Base-by-base conservation (phyloP, 2,888 invertebrate genomes). In the Drosophila lutescens region DNA sequence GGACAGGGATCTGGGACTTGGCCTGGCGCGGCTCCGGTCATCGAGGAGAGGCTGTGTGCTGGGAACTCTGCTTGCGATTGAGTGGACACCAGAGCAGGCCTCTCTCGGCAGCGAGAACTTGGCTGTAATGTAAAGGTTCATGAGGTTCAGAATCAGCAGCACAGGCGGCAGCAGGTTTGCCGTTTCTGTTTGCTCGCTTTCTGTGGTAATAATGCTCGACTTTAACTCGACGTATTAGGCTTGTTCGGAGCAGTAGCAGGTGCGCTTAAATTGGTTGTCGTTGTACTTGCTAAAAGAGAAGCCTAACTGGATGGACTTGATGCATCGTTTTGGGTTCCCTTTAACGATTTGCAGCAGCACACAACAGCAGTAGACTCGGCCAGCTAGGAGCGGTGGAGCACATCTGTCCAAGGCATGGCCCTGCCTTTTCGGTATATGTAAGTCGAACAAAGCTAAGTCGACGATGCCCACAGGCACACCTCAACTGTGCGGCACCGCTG, bases 301-400 rank as follows among this genome's bases (percentile, higher is more conserved):
- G 67, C 56, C 51, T 60, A 44, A 69, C 59, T 86, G 80, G 86
- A 86, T 84, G 81, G 81, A 87, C 74, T 84, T 84, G 88, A 86
- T 85, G 88, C 84, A 84, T 86, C 88, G 85, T 86, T 84, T 60
- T 88, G 43, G 73, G 90, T 80, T 89, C 89, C 89, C 89, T 88
- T 89, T 87, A 86, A 89, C 90, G 89, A 89, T 88, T 89, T 78
- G 74, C 65, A 53, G 88, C 58, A 65, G 56, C 46, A 65, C 54
- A 26, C 26, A 26, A 26, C 26, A 73, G 68, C 65, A 57, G 61
- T 61, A 69, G 61, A 61, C 63, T 54, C 56, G 46, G 57, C 72
- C 72, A 62, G 66, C 50, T 54, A 63, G 47, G 26, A 26, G 26
- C 40, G 47, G 20, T 17, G 54, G 38, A 41, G 62, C 26, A 58